These are phyloP conservation scores for Tetraodon nigroviridis DNA, from an alignment of 2,113 vertebrate species.

Conservation along the genomic window DNA sequence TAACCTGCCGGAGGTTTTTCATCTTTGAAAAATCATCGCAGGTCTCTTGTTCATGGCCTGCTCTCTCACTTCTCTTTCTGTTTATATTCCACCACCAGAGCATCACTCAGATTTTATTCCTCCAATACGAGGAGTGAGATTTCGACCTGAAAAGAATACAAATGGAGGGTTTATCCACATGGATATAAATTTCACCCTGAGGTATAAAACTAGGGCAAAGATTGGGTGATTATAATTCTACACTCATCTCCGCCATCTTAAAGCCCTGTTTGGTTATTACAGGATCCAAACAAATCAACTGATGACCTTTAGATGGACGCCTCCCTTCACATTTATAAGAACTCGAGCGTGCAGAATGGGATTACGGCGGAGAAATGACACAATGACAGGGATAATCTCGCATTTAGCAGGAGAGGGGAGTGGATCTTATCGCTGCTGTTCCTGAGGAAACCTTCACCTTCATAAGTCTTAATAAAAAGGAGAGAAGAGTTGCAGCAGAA, in stretches of 20 bases:
- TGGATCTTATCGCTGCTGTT: slow-evolving; percentile 4
- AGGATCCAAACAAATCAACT: slow-evolving; percentile 21
- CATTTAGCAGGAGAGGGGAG: slow-evolving; percentile 17
- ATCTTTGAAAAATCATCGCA: slow-evolving; percentile 14
- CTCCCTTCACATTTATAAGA: slow-evolving; percentile 15
- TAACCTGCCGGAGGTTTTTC: slow-evolving; percentile 38
- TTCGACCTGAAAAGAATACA: background rate
- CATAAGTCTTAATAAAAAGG: background rate
- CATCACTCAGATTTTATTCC: background rate
- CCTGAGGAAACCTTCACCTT: slow-evolving; percentile 3
- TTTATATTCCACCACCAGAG: background rate
- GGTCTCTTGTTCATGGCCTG: slow-evolving; percentile 1
- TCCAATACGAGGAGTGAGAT: too few relatives aligned
- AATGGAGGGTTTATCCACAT: slow-evolving; percentile 6
- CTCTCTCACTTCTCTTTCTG: slow-evolving; percentile 9
- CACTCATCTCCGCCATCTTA: slow-evolving; percentile 2
- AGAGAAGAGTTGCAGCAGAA: background rate
- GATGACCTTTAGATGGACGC: slow-evolving; percentile 35
- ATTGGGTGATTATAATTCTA: background rate
- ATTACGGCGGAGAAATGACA: slow-evolving; percentile 19
- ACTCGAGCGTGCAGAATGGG: slow-evolving; percentile 17
- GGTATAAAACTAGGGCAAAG: background rate
- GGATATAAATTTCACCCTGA: background rate
- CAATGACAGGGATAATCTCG: slow-evolving; percentile 13
- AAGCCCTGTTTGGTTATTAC: slow-evolving; percentile 6